A percentile compares a stretch with the other conserved stretches of the same genome.
Conservation (phyloP, 2,888 invertebrate genomes). For the Nematopogon swammerdamellus region DNA sequence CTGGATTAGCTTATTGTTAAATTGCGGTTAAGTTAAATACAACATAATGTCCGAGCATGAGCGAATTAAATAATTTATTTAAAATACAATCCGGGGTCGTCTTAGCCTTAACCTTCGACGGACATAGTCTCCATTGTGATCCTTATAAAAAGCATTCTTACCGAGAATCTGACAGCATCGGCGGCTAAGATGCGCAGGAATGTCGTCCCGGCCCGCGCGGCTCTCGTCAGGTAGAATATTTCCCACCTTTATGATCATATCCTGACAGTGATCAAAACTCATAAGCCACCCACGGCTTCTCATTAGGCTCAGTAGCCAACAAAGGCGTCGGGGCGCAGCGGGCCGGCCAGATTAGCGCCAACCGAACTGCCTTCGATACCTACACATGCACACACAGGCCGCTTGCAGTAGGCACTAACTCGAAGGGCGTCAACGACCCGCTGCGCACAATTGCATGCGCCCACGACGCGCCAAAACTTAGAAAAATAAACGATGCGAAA, state of each 20-base stretch:
- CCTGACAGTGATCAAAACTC: constrained; percentile 34
- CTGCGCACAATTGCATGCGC: not conserved
- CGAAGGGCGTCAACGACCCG: not conserved
- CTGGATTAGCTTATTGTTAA: too few species aligned
- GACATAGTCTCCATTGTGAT: not conserved
- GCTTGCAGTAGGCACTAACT: too few species aligned
- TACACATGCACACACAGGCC: too few species aligned
- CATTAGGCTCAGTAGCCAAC: constrained; percentile 50
- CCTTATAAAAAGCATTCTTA: not conserved
- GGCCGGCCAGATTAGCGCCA: not conserved
- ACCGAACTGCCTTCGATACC: too few species aligned
- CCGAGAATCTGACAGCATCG: not conserved
- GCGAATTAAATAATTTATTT: too few species aligned
- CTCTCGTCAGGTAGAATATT: constrained; percentile 47
- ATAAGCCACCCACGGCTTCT: constrained; percentile 51
- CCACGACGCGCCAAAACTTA: not conserved
- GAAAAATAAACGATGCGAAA: not conserved
- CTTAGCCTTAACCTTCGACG: not conserved
- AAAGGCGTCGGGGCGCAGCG: constrained; percentile 33
- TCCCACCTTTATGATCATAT: constrained; percentile 53
- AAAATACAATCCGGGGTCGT: not conserved
- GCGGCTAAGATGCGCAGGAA: constrained; percentile 19
- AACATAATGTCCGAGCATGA: too few species aligned
- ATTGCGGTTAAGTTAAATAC: too few species aligned
- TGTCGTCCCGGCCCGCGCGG: constrained; percentile 30